Evolutionary conservation across 1,140 invertebrate species (phyloP).

Genomic region (Cecropterus lyciades): DNA sequence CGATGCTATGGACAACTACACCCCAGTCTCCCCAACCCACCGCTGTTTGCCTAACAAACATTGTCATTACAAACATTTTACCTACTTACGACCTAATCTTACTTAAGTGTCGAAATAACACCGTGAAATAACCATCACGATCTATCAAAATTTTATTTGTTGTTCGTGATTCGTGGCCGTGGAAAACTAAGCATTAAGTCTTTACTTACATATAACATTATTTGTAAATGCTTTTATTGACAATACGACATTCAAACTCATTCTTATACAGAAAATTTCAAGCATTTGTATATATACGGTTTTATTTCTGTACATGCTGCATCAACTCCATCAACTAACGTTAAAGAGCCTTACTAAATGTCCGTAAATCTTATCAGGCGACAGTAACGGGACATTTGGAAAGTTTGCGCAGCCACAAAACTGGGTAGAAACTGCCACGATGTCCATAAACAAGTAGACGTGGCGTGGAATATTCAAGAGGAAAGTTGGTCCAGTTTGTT

Average conservation of each 20-base stretch:
- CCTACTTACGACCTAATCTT: conserved; percentile 62
- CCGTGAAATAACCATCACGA: conserved; percentile 30
- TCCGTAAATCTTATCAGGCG: conserved; percentile 25
- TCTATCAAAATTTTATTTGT: conserved; percentile 36
- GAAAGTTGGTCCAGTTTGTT: conserved; percentile 35
- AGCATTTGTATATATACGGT: too few species aligned
- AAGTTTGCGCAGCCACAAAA: conserved; percentile 38
- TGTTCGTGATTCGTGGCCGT: conserved; percentile 28
- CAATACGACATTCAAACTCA: neutral
- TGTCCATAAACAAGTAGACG: conserved; percentile 37
- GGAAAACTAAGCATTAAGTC: conserved; percentile 19
- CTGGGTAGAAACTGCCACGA: conserved; percentile 29
- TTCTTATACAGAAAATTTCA: too few species aligned
- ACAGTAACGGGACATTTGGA: conserved; percentile 24
- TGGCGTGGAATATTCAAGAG: conserved; percentile 36
- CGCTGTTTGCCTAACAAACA: conserved; percentile 69
- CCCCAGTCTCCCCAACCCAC: conserved; percentile 43
- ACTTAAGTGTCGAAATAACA: conserved; percentile 37
- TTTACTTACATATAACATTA: conserved; percentile 12
- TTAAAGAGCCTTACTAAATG: conserved; percentile 3
- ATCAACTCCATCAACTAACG: neutral
- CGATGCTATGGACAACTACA: conserved; percentile 68
- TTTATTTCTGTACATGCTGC: neutral
- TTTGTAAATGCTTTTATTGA: conserved; percentile 12
- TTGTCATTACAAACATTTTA: conserved; percentile 68